These are phyloP conservation scores for Ophiothrix spiculata DNA, from an alignment of 35 echinoderm and acorn worm species.

Conservation along the genomic window DNA sequence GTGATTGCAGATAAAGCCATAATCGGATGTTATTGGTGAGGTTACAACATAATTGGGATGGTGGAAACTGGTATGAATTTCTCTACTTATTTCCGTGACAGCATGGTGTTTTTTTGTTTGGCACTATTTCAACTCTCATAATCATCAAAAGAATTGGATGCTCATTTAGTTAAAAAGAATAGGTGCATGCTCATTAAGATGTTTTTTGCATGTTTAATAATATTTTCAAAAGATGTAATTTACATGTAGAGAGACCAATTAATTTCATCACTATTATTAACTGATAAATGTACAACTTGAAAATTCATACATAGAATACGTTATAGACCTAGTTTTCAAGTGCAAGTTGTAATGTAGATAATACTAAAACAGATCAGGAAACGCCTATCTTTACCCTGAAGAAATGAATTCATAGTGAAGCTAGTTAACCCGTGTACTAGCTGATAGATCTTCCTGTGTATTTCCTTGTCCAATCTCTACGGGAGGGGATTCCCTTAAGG, in stretches of 20 bases:
- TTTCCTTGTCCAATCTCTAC: slow-evolving; percentile 8
- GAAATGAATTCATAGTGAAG: neutral
- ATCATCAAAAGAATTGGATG: too few species aligned
- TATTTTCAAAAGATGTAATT: too few species aligned
- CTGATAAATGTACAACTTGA: too few species aligned
- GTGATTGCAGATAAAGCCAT: neutral
- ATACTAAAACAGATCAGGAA: neutral
- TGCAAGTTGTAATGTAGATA: neutral
- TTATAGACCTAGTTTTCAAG: slow-evolving; percentile 4
- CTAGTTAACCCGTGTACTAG: slow-evolving; percentile 8
- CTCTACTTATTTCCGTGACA: neutral
- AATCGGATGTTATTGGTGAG: slow-evolving; percentile 1
- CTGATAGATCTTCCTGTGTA: slow-evolving; percentile 7
- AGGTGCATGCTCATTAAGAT: too few species aligned
- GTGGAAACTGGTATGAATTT: neutral
- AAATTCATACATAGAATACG: too few species aligned
- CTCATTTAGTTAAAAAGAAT: too few species aligned
- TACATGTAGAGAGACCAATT: too few species aligned
- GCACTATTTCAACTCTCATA: too few species aligned
- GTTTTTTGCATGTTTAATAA: too few species aligned
- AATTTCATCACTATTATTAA: too few species aligned
- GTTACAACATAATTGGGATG: neutral
- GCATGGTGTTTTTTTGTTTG: too few species aligned
- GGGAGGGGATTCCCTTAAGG: neutral
- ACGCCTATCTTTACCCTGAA: neutral